A percentile compares a stretch with the other conserved stretches of the same genome.
These are phyloP conservation scores for Fragum fragum DNA, from an alignment of 2,888 invertebrate genomes.

Conservation along the genomic window DNA sequence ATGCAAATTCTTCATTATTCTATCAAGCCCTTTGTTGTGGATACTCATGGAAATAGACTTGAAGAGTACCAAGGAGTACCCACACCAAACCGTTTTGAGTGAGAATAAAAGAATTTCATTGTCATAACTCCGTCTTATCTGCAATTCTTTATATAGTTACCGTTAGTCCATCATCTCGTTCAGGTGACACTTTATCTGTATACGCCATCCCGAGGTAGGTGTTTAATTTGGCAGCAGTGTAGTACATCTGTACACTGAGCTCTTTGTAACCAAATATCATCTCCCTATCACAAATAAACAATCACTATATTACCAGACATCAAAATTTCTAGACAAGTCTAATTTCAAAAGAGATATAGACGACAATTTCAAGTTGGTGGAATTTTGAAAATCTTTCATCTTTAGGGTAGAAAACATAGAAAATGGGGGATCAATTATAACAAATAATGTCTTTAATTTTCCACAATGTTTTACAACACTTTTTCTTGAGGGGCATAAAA, in stretches of 20 bases:
- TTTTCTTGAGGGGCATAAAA: too few relatives aligned
- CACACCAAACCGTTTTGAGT: neutral
- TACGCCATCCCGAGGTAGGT: conserved; percentile 94
- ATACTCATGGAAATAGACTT: too few relatives aligned
- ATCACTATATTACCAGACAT: too few relatives aligned
- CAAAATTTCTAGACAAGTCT: neutral
- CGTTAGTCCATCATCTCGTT: conserved; percentile 87
- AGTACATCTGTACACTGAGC: conserved; percentile 92
- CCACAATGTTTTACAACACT: neutral
- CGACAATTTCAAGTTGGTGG: too few relatives aligned
- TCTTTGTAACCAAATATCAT: conserved; percentile 97
- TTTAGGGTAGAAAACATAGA: too few relatives aligned
- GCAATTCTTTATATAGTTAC: conserved; percentile 77
- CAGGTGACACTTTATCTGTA: conserved; percentile 89
- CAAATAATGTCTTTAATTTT: neutral
- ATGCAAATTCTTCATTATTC: too few relatives aligned
- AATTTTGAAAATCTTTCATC: too few relatives aligned
- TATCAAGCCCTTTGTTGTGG: too few relatives aligned
- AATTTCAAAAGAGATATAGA: too few relatives aligned
- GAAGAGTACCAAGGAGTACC: neutral
- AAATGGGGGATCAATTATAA: too few relatives aligned
- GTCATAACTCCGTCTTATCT: neutral
- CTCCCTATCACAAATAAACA: conserved; percentile 89
- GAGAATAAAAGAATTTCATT: neutral
- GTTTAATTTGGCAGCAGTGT: conserved; percentile 93